These are phyloP conservation scores for Orbicella faveolata DNA, from an alignment of 64 coral and sea anemone species.

Conservation along the genomic window DNA sequence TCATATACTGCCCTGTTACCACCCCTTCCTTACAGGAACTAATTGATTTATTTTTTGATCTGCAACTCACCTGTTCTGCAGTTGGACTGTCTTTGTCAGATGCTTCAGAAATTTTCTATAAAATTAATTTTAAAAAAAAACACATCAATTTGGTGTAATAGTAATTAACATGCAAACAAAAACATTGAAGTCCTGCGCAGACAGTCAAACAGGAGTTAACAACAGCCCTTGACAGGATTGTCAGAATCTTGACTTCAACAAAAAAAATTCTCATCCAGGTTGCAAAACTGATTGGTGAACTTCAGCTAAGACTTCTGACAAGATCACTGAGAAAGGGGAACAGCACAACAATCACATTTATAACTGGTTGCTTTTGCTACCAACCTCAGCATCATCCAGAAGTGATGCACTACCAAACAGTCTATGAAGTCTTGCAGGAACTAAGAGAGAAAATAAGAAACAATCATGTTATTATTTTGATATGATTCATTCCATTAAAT, in stretches of 20 bases:
- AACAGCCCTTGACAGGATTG: too few species aligned
- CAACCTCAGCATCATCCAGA: constrained; percentile 59
- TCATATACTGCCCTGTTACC: too few species aligned
- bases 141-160: not conserved
- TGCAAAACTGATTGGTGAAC: not conserved
- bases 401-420: constrained; percentile 60
- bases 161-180: not conserved
- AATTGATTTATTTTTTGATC: too few species aligned
- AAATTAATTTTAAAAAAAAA: not conserved
- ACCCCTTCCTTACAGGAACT: too few species aligned
- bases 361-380: not conserved
- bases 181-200: not conserved
- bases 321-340: too few species aligned
- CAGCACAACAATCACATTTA: too few species aligned
- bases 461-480: too few species aligned
- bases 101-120: constrained; percentile 64
- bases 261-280: too few species aligned
- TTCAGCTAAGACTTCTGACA: too few species aligned
- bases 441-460: not conserved
- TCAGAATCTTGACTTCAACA: not conserved
- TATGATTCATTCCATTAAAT: too few species aligned
- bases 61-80: constrained; percentile 48
- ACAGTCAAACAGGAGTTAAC: too few species aligned
- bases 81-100: constrained; percentile 50
- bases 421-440: constrained; percentile 63